Evolutionary conservation across 1,140 invertebrate species (phyloP).

Genomic region (Cotesia chilonis): DNA sequence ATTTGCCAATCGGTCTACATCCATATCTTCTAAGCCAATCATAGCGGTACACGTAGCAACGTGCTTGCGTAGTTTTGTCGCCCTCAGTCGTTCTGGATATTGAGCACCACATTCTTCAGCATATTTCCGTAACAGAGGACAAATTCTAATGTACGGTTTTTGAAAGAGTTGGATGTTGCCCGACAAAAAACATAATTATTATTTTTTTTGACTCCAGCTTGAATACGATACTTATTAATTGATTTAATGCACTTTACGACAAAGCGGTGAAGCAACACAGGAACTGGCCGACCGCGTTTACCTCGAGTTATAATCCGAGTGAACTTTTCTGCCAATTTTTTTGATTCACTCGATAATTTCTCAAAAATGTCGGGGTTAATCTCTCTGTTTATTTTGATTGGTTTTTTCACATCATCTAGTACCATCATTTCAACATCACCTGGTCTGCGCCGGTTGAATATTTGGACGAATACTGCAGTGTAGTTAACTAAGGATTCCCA

Average conservation of each 20-base stretch:
- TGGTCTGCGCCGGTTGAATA: background rate
- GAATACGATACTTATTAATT: background rate
- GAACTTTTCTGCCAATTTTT: background rate
- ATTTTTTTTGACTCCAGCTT: slow-evolving; percentile 1
- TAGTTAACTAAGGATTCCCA: background rate
- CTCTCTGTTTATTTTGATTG: background rate
- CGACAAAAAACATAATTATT: slow-evolving; percentile 2
- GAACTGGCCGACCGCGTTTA: background rate
- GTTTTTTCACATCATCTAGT: background rate
- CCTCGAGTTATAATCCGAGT: background rate
- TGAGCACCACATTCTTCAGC: background rate
- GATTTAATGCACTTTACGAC: background rate
- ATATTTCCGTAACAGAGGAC: background rate
- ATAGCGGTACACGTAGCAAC: slow-evolving; percentile 10
- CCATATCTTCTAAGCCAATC: slow-evolving; percentile 26
- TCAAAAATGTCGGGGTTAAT: background rate
- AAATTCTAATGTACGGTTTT: background rate
- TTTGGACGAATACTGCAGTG: background rate
- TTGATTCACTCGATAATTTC: background rate
- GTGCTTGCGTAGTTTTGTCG: background rate
- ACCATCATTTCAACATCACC: background rate
- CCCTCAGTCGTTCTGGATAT: background rate
- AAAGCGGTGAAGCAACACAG: background rate
- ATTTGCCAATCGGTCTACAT: slow-evolving; percentile 25
- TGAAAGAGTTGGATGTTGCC: background rate